These are phyloP conservation scores for Rhopalosiphum maidis DNA, from an alignment of 1,140 invertebrate genomes.

Conservation along the genomic window DNA sequence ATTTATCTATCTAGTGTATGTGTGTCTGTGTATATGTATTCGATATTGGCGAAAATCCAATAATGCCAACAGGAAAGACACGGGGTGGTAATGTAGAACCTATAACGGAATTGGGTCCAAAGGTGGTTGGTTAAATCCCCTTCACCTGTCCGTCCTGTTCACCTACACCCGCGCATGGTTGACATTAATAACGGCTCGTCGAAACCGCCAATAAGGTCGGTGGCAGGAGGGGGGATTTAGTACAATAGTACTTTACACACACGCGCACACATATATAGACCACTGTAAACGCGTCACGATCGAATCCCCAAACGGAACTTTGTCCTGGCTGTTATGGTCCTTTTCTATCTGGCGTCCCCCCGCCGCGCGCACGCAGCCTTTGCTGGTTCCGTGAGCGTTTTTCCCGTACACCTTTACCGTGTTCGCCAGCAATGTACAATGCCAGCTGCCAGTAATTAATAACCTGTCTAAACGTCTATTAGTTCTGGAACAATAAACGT, in stretches of 20 bases:
- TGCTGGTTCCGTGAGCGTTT: background rate
- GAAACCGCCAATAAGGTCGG: conserved; percentile 20
- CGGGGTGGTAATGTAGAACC: conserved; percentile 13
- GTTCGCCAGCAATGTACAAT: conserved; percentile 9
- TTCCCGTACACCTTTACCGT: background rate
- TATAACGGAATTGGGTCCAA: conserved; percentile 28
- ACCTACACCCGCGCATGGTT: conserved; percentile 1
- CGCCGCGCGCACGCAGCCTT: too few species aligned
- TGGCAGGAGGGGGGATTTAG: background rate
- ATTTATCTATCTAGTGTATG: background rate
- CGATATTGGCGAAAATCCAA: conserved; percentile 39
- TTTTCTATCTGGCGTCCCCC: background rate
- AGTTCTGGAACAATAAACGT: conserved; percentile 45
- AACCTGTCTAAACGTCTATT: conserved; percentile 44
- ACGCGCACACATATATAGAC: background rate
- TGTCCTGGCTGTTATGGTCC: background rate
- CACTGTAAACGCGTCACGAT: conserved; percentile 22
- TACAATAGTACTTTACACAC: background rate
- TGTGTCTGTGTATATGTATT: background rate
- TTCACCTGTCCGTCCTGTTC: background rate
- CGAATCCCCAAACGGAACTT: conserved; percentile 31
- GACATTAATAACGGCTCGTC: conserved; percentile 49
- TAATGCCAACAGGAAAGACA: conserved; percentile 20
- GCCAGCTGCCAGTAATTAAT: conserved; percentile 29
- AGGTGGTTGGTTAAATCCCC: conserved; percentile 41